These are phyloP conservation scores for Altica lythri DNA, from an alignment of 2,888 invertebrate genomes.

Conservation along the genomic window DNA sequence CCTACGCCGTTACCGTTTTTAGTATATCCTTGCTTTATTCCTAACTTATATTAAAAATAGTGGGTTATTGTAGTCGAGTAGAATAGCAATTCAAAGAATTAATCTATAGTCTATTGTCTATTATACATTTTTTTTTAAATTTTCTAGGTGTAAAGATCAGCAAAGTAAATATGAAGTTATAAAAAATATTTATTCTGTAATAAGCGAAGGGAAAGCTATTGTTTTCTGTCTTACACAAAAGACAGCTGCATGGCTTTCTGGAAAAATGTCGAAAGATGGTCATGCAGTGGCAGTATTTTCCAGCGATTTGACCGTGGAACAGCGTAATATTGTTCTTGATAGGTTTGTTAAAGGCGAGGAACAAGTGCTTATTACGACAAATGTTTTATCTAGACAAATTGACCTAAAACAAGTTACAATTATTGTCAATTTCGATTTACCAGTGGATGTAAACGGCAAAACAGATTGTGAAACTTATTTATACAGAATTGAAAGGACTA, in stretches of 20 bases:
- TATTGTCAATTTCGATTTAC: constrained; percentile 98
- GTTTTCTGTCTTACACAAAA: constrained; percentile 95
- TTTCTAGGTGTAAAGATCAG: constrained; percentile 69
- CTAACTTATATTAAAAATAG: no score
- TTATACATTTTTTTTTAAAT: background rate
- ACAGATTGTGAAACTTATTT: constrained; percentile 98
- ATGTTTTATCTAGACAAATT: constrained; percentile 86
- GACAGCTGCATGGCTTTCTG: constrained; percentile 86
- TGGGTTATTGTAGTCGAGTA: no score
- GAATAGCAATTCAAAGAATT: no score
- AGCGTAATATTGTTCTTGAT: constrained; percentile 89
- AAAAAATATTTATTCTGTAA: constrained; percentile 93
- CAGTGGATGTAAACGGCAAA: constrained; percentile 76
- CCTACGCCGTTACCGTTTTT: no score
- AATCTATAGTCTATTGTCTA: no score
- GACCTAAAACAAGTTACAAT: constrained; percentile 98
- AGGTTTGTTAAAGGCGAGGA: constrained; percentile 90
- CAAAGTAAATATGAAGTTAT: constrained; percentile 93
- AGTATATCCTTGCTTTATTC: no score
- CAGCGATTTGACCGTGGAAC: constrained; percentile 92
- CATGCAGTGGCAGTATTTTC: constrained; percentile 93
- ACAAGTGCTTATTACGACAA: constrained; percentile 93
- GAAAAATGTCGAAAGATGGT: constrained; percentile 88
- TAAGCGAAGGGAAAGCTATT: constrained; percentile 96
- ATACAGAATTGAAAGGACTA: constrained; percentile 95